These are phyloP conservation scores for Plemyria rubiginata DNA, from an alignment of 2,888 invertebrate genomes.

Conservation along the genomic window DNA sequence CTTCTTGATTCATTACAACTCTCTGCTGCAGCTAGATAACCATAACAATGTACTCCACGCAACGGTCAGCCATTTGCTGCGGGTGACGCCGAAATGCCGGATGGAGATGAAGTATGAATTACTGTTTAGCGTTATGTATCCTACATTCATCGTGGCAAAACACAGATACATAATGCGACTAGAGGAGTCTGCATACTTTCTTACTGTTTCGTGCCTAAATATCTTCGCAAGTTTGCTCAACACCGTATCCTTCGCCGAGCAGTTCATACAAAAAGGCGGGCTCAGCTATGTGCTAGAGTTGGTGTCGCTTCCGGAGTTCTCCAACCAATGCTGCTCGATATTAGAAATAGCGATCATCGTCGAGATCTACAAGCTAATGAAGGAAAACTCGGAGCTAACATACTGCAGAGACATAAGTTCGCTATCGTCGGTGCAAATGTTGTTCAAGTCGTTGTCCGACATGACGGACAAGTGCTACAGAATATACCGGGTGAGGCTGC, in stretches of 20 bases:
- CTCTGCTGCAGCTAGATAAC: conserved; percentile 83
- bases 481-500: conserved; percentile 65
- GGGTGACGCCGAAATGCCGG: conserved; percentile 83
- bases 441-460: conserved; percentile 70
- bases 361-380: conserved; percentile 81
- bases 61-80: conserved; percentile 84
- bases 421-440: conserved; percentile 72
- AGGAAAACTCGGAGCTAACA: conserved; percentile 61
- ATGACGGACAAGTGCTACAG: conserved; percentile 68
- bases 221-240: conserved; percentile 85
- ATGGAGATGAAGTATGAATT: conserved; percentile 84
- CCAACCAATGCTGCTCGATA: conserved; percentile 85
- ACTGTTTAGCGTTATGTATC: conserved; percentile 85
- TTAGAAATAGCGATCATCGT: conserved; percentile 86
- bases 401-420: conserved; percentile 69
- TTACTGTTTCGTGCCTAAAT: conserved; percentile 85
- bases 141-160: conserved; percentile 84
- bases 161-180: conserved; percentile 74
- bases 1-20: conserved; percentile 84
- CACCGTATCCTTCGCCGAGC: conserved; percentile 83
- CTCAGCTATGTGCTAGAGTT: conserved; percentile 83
- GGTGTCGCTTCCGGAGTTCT: conserved; percentile 81
- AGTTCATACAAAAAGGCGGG: conserved; percentile 85
- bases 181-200: conserved; percentile 81
- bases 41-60: conserved; percentile 81